Percentiles rank a stretch among this genome's conserved stretches.
These are phyloP conservation scores for Strix uralensis DNA, from an alignment of 2,113 vertebrate genomes.

Conservation along the genomic window DNA sequence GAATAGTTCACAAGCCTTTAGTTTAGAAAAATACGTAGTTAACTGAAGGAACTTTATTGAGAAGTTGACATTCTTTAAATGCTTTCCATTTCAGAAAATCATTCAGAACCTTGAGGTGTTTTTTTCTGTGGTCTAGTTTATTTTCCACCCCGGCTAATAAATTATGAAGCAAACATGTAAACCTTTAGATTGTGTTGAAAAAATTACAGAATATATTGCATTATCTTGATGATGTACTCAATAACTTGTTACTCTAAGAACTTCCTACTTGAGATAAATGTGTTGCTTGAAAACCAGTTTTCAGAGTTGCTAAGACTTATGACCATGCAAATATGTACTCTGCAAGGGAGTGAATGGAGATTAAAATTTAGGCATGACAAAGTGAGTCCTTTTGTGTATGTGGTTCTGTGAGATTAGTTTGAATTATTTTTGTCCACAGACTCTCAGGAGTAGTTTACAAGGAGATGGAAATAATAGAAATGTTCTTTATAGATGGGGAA, in stretches of 20 bases:
- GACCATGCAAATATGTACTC: background rate
- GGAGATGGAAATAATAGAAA: background rate
- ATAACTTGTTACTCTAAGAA: background rate
- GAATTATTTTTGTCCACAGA: background rate
- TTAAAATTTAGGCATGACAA: background rate
- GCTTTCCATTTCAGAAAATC: background rate
- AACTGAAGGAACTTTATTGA: background rate
- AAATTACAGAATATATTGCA: background rate
- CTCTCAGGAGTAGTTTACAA: background rate
- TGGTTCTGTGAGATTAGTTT: background rate
- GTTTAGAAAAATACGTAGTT: background rate
- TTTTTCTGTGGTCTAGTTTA: background rate
- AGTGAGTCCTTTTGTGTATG: background rate
- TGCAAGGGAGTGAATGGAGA: background rate
- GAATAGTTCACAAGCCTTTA: background rate
- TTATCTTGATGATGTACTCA: background rate
- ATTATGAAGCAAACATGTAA: background rate
- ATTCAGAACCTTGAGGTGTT: background rate
- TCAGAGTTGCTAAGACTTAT: background rate
- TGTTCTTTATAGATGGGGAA: background rate
- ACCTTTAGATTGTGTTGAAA: background rate
- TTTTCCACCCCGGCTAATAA: background rate
- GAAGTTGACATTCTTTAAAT: background rate
- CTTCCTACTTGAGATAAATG: background rate
- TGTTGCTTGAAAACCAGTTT: background rate